A percentile compares a stretch with the other conserved stretches of the same genome.
phyloP scores from a whole-genome alignment of 2,888 invertebrate genomes.

The Phaonia tiefii region DNA sequence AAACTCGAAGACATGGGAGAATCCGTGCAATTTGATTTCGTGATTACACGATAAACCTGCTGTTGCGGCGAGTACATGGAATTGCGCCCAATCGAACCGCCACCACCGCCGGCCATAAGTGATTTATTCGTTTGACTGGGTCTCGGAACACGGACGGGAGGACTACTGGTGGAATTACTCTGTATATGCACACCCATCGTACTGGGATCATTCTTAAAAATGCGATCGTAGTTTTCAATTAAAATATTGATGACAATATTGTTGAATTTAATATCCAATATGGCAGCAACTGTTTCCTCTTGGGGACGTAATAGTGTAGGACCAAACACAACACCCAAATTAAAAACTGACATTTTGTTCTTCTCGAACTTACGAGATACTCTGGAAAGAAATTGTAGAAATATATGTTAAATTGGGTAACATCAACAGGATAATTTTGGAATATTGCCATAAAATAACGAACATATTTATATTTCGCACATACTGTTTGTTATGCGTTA shows the following conservation, averaged over 20 bases:
- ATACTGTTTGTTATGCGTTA: too few species aligned
- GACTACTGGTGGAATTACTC: conserved; percentile 74
- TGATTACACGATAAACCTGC: conserved; percentile 78
- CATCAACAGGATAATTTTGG: too few species aligned
- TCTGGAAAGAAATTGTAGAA: conserved; percentile 80
- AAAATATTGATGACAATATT: conserved; percentile 99
- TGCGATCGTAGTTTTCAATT: conserved; percentile 92
- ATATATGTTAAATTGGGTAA: too few species aligned
- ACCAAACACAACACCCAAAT: conserved; percentile 98
- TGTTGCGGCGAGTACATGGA: conserved; percentile 79
- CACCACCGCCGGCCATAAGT: conserved; percentile 58
- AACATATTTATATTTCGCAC: too few species aligned
- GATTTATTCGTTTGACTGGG: conserved; percentile 73
- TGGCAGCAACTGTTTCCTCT: conserved; percentile 98
- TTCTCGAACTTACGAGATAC: conserved; percentile 91
- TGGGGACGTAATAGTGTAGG: conserved; percentile 96
- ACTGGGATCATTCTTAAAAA: conserved; percentile 82
- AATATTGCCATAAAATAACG: too few species aligned
- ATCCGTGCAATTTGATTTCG: conserved; percentile 79
- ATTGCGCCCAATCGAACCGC: conserved; percentile 72
- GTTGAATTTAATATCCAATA: conserved; percentile 99
- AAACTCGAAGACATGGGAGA: conserved; percentile 80
- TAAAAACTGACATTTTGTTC: conserved; percentile 98
- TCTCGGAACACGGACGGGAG: conserved; percentile 78
- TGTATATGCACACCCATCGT: conserved; percentile 68